phyloP scores from a whole-genome alignment of 2,888 invertebrate genomes.

The Drosophila peninsularis region DNA sequence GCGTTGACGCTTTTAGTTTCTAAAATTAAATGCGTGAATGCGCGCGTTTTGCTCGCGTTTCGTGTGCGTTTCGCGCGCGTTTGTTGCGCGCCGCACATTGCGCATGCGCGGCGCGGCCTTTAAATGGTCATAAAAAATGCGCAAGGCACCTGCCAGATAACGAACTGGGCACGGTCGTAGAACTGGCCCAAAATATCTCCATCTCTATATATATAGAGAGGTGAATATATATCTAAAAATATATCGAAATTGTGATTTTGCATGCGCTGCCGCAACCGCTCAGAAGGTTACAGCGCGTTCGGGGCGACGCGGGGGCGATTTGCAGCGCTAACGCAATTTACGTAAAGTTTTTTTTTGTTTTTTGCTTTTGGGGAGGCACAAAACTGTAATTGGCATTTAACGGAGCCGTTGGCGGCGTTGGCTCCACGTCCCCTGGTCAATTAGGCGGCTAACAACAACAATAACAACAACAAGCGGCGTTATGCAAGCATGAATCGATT shows the following conservation, averaged over 20 bases:
- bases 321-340: slow-evolving; percentile 44
- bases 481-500: slow-evolving; percentile 62
- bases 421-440: slow-evolving; percentile 40
- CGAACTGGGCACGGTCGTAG: slow-evolving; percentile 46
- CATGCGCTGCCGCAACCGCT: slow-evolving; percentile 60
- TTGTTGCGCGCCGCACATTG: slow-evolving; percentile 58
- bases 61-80: slow-evolving; percentile 43
- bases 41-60: slow-evolving; percentile 39
- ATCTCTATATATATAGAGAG: not conserved
- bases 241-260: slow-evolving; percentile 52
- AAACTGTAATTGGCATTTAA: slow-evolving; percentile 51
- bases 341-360: slow-evolving; percentile 24
- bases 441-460: slow-evolving; percentile 27
- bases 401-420: slow-evolving; percentile 21
- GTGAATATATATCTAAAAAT: not conserved
- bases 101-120: slow-evolving; percentile 63
- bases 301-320: not conserved
- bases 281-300: slow-evolving; percentile 61
- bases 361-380: slow-evolving; percentile 14
- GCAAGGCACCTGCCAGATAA: slow-evolving; percentile 43
- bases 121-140: slow-evolving; percentile 69
- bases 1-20: slow-evolving; percentile 65
- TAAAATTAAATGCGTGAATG: slow-evolving; percentile 47
- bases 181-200: slow-evolving; percentile 51
- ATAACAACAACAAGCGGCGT: slow-evolving; percentile 32